Percentiles rank a stretch among this genome's conserved stretches.
These are phyloP conservation scores for Hippocampus comes DNA, from an alignment of 2,113 vertebrate species.

Conservation along the genomic window DNA sequence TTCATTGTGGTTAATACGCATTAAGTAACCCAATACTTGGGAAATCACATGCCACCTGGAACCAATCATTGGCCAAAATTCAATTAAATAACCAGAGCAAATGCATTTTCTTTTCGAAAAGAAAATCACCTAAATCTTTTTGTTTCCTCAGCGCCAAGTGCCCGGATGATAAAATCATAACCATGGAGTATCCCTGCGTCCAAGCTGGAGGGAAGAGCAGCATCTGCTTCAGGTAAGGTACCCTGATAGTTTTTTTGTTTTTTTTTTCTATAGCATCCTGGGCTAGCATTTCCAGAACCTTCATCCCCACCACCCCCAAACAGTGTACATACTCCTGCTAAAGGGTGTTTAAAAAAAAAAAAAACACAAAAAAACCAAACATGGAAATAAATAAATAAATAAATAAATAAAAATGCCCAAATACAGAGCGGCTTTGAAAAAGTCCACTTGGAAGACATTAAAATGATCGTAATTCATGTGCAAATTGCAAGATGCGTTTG, in stretches of 20 bases:
- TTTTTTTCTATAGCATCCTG: background rate
- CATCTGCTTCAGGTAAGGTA: conserved; percentile 72
- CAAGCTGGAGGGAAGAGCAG: conserved; percentile 63
- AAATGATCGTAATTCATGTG: background rate
- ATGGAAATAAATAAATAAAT: too few species aligned
- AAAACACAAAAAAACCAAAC: too few species aligned
- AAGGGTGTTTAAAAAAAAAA: background rate
- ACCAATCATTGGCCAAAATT: background rate
- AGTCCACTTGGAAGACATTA: background rate
- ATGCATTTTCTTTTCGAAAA: background rate
- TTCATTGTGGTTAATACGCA: too few species aligned
- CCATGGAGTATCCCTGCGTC: conserved; percentile 71
- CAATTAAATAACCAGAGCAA: background rate
- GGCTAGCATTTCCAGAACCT: background rate
- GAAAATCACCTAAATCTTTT: background rate
- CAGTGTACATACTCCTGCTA: background rate
- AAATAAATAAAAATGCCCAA: background rate
- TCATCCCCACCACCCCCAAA: too few species aligned
- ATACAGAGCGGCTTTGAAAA: background rate
- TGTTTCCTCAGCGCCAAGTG: conserved; percentile 60
- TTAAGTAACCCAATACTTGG: background rate
- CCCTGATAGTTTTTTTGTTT: background rate
- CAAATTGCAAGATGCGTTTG: background rate
- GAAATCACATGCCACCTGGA: background rate
- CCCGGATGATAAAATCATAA: conserved; percentile 74